A percentile compares a stretch with the other conserved stretches of the same genome.
Evolutionary conservation across 2,797 vertebrate species (phyloP).

Genomic region (Gymnothorax reevesii): DNA sequence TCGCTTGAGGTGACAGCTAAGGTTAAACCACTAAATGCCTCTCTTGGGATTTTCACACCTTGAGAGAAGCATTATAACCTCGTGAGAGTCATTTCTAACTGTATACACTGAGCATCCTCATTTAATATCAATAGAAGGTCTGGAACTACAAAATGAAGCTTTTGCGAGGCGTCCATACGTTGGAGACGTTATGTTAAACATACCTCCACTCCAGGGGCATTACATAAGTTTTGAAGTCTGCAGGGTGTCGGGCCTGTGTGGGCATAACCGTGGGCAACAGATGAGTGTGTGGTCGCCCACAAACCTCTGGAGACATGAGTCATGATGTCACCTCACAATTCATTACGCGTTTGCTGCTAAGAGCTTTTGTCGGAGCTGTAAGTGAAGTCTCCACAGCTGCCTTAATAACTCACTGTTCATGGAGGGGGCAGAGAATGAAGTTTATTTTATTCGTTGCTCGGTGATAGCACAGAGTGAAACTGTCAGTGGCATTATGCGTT

Average conservation of each 20-base stretch:
- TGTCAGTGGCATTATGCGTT: background rate
- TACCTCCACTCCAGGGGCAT: constrained; percentile 35
- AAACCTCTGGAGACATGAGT: background rate
- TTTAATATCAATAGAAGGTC: background rate
- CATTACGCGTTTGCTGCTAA: constrained; percentile 7
- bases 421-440: background rate
- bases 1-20: constrained; percentile 5
- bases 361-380: background rate
- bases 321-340: background rate
- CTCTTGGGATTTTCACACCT: background rate
- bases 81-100: background rate
- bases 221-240: constrained; percentile 13
- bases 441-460: background rate
- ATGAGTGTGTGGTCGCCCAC: background rate
- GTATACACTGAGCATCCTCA: constrained; percentile 18
- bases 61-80: background rate
- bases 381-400: constrained; percentile 18
- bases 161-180: constrained; percentile 1
- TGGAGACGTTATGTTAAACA: background rate
- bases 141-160: background rate
- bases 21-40: constrained; percentile 33
- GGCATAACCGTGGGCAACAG: background rate
- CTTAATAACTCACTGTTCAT: background rate
- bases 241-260: constrained; percentile 4
- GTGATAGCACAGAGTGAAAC: background rate